Base-by-base conservation (phyloP, 1,140 invertebrate species). In the Hyles vespertilio region DNA sequence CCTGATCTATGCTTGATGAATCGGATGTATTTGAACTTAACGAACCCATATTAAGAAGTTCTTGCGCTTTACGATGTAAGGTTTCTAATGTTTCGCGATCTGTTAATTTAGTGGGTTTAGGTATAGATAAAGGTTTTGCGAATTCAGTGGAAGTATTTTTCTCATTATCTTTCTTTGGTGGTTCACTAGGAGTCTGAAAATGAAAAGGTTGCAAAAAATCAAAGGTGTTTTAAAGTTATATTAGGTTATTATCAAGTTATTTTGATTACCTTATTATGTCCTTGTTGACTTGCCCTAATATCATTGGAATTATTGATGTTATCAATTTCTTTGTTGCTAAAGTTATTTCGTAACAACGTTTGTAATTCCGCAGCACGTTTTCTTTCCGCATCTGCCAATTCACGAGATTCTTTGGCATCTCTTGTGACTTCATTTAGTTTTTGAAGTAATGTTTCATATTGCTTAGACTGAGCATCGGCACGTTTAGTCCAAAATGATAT, bases 11-110 rank as follows among this genome's bases (percentile, higher is more conserved):
- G 51, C 55, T 72, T 56, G 83, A 81, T 45, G 50, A 56, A 49
- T 88, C 85, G 48, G 78, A 79, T 54, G 77, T 67, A 48, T 56
- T 70, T 7, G 63, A 74, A 55, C 70, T 77, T n/a, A 61, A 65
- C 5, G 79, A 74, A 51, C 70, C 68, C 33, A 81, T 74, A 69
- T 76, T 80, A 5, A 88, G 66, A 32, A 88, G 68, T 66, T 84
- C 84, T 65, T 88, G 78, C 5, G 85, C 84, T 61, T 83, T 85
- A 54, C 73, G 68, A 56, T 88, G 85, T 32, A 88, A 71, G 49
- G 73, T 79, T 70, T 81, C 72, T 3, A 88, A 67, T 6, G 72
- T 77, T 34, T 79, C 65, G 12, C 60, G 59, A 48, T 79, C 69
- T 33, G 59, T 58, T n/a, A 58, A 59, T 56, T 56, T 56, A 53